Percentiles rank a stretch among this genome's conserved stretches.
Evolutionary conservation across 2,888 invertebrate species (phyloP).

Genomic region (Spialia ferax): DNA sequence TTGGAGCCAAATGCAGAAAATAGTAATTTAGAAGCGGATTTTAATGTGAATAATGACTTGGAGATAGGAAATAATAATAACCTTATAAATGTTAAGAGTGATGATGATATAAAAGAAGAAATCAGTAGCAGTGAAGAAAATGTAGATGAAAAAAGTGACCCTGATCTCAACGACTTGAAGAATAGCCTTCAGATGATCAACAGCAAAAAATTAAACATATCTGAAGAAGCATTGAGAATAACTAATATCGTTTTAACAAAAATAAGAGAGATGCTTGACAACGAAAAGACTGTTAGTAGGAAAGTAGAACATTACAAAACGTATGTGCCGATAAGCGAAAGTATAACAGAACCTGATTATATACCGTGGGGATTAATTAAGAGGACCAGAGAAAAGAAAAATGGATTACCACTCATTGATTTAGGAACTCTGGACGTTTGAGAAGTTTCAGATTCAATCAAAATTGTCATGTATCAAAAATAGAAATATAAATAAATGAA

Average conservation of each 20-base stretch:
- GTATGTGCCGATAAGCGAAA: constrained; percentile 50
- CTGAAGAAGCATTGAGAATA: constrained; percentile 29
- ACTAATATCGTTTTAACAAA: constrained; percentile 39
- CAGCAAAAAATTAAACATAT: constrained; percentile 16
- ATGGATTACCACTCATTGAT: constrained; percentile 36
- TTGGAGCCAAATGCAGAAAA: background rate
- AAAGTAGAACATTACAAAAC: constrained; percentile 29
- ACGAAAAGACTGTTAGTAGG: constrained; percentile 30
- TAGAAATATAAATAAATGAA: background rate
- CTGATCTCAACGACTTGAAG: background rate
- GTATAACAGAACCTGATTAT: constrained; percentile 41
- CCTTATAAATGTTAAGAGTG: background rate
- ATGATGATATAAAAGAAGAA: background rate
- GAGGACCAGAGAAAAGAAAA: constrained; percentile 10
- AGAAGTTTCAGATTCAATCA: background rate
- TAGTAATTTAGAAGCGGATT: constrained; percentile 18
- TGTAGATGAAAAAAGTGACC: background rate
- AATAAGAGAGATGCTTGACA: constrained; percentile 42
- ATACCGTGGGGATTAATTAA: constrained; percentile 27
- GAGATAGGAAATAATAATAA: background rate
- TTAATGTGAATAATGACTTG: constrained; percentile 6
- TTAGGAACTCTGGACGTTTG: constrained; percentile 9
- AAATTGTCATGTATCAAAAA: background rate
- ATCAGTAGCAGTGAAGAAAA: background rate
- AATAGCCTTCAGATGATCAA: background rate